Base-by-base conservation (phyloP, 1,140 invertebrate species). In the Calephelis nemesis region DNA sequence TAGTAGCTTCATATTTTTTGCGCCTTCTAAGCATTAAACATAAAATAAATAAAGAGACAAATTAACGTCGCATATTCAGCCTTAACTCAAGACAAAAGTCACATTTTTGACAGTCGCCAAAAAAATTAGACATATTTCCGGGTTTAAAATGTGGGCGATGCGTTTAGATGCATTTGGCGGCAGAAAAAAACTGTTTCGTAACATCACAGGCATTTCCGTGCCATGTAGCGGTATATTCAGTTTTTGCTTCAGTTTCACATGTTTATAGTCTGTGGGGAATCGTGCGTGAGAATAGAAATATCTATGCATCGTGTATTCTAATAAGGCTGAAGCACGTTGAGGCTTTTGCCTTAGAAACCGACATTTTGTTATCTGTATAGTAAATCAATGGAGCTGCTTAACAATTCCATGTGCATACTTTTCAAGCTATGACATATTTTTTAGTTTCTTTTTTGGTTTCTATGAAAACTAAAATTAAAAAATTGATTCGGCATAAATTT, bases 101-200 rank as follows among this genome's bases (percentile, higher is more conserved):
- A 12, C 10, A 58, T 9, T 58, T 58, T 58, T 8, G 54, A 11
- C 12, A 30, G 19, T 58, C 54, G 54, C 54, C 62, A 71, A 73
- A 72, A 73, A 79, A 71, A 66, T 74, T 75, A 67, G 66, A 79
- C 74, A 73, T 75, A 72, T 88, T 88, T 89, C 87, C 87, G 83
- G 85, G 82, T 87, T 85, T 88, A 80, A 89, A 89, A 85, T 88
- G 83, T 84, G 85, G 76, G 76, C 74, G 72, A 70, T 75, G 76
- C 86, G 83, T 86, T 88, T 82, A 73, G 78, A 76, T 79, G 79
- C 82, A 79, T 87, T 87, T 83, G 81, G 77, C 64, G 62, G 63
- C 47, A 72, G 72, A 77, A 83, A 82, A 85, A 79, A 76, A 45
- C 42, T 76, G 70, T 79, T 79, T 76, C 71, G 72, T 79, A 79